Evolutionary conservation across 2,888 invertebrate species (phyloP).

Genomic region (Acanthosepion lycidas): DNA sequence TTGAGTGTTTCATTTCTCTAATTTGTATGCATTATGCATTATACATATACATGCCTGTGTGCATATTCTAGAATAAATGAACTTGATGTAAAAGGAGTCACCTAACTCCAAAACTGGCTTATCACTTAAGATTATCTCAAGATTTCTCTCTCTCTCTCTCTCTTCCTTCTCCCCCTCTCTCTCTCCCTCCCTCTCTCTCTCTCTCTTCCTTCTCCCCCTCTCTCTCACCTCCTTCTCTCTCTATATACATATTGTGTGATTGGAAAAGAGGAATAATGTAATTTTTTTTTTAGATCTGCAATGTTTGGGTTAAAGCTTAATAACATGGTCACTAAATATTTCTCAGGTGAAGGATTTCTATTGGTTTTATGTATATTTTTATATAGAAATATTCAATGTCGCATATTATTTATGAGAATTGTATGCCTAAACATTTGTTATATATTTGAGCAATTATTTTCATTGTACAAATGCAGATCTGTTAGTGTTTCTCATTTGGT

Average conservation of each 20-base stretch:
- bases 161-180: too few species aligned
- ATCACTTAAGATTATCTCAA: background rate
- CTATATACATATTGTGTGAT: too few species aligned
- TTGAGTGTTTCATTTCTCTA: background rate
- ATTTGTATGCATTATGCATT: too few species aligned
- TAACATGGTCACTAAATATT: background rate
- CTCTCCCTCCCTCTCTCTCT: too few species aligned
- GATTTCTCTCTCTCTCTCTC: background rate
- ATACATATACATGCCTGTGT: too few species aligned
- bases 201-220: too few species aligned
- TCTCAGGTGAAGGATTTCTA: background rate
- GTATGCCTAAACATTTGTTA: background rate
- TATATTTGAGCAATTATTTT: background rate
- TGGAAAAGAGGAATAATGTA: background rate
- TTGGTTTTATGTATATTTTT: slow-evolving; percentile 11
- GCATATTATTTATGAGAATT: background rate
- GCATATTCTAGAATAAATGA: background rate
- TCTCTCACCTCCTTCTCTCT: too few species aligned
- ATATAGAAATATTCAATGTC: background rate
- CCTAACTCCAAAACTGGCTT: background rate
- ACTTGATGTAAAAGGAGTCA: background rate
- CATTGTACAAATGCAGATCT: background rate
- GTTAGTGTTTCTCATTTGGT: background rate
- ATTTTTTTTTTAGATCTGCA: background rate
- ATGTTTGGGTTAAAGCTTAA: background rate